Base-by-base conservation (phyloP, 2,113 vertebrate genomes). In the Oryzias celebensis region DNA sequence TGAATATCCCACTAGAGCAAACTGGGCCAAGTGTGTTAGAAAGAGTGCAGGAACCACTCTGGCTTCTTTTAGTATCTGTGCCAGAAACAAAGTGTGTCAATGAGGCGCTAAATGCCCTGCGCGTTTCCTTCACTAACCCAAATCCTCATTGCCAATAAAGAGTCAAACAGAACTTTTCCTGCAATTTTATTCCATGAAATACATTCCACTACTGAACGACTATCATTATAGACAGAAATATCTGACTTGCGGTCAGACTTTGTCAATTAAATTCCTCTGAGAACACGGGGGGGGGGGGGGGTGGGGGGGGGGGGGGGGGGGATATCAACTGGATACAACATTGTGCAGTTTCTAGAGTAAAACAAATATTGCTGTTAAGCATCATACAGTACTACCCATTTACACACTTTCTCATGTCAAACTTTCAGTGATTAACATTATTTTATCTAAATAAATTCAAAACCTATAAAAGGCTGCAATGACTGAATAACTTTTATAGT, bases 11-110 rank as follows among this genome's bases (percentile, higher is more conserved):
- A 36, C 36, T 36, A 10, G 10, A 13, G 26, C 23, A 46, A 83
- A 80, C 6, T 28, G 65, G 68, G 67, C 62, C 72, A 71, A 58
- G 22, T 67, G 62, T 72, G 52, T 70, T 60, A 57, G 17, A 62
- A 45, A 80, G 50, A 52, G 16, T 12, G 59, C 63, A 71, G 68
- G 70, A 73, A 77, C 52, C 26, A 44, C 62, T 72, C 47, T 65
- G 44, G 59, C 52, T 68, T 79, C 59, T 65, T 72, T 81, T 74
- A 79, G 63, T 84, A 81, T 79, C 65, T 81, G 75, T 82, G 78
- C 77, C 75, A 82, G 45, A 14, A 73, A 57, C 55, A 2, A 72
- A 81, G 54, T 64, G 65, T 70, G 78, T 77, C 64, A 66, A 65
- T 7, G 2, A 52, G 59, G 61, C 24, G 24, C 62, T 31, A 77